These are phyloP conservation scores for Choristoneura rosaceana DNA, from an alignment of 2,888 invertebrate genomes.

Conservation along the genomic window DNA sequence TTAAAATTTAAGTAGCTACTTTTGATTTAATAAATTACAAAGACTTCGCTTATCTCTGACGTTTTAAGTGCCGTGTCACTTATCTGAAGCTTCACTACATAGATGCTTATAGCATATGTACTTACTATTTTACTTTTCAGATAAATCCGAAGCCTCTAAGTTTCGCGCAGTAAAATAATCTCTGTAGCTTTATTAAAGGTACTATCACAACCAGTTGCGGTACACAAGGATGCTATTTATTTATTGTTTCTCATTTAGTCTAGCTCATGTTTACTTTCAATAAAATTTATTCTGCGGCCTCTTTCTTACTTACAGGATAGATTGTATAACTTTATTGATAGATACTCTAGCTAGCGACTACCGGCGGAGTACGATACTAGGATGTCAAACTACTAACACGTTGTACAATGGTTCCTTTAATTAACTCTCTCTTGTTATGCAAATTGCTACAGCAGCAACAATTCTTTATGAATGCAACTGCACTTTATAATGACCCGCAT, in stretches of 20 bases:
- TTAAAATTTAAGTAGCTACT: not conserved
- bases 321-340: conserved; percentile 15
- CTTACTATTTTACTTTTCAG: not conserved
- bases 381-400: conserved; percentile 8
- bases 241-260: not conserved
- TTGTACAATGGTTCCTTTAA: conserved; percentile 26
- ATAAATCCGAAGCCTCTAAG: not conserved
- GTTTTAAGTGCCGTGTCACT: no score
- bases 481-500: conserved; percentile 81
- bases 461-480: conserved; percentile 62
- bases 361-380: conserved; percentile 1
- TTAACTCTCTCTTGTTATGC: conserved; percentile 52
- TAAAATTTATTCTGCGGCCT: not conserved
- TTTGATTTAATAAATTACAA: not conserved
- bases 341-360: conserved; percentile 1
- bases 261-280: not conserved
- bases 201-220: not conserved
- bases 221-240: not conserved
- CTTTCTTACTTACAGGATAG: not conserved
- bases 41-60: no score
- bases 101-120: not conserved
- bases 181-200: not conserved
- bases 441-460: conserved; percentile 58
- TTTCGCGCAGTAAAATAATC: not conserved
- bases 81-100: no score